Evolutionary conservation across 1,140 invertebrate species (phyloP), one percentile per base, ranked within the genome.

Genomic region (Aphis gossypii): DNA sequence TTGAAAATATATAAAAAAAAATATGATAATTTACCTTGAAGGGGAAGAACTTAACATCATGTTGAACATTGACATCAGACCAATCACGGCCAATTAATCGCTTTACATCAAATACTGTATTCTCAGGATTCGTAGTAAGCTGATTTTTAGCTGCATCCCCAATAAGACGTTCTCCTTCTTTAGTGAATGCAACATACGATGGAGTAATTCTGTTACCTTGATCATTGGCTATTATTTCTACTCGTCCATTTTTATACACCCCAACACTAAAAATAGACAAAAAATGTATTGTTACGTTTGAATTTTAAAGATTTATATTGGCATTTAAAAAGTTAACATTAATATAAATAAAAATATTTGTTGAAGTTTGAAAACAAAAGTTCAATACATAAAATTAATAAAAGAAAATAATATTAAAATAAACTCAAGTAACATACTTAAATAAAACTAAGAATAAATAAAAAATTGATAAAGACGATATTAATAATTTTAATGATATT

Each of bases 141-240:
- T 99, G 99, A 96, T 99, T 99, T 95, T 99, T 99, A 84, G 99
- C 99, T 88, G 99, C 98, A 96, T 99, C 99, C 95, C 99, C 99
- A 94, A 99, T 99, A n/a, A 99, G 96, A 95, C 99, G 97, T 95
- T 99, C 99, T 48, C 98, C 98, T 94, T 99, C 99, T 89, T 96
- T 96, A 6, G 99, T 99, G 95, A 99, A 99, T 20, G 98, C 99
- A 46, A 99, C 99, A 95, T 99, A 99, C 0, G 98, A 99, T 23
- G 99, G 99, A 9, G 99, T 99, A 95, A 99, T 99, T 95, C 99
- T 97, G 95, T 99, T 99, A 96, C 99, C 99, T 96, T 99, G 99
- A 95, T 99, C 99, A 95, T 99, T 99, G 94, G 99, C 98, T 94
- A 99, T 99, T 94, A 99, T 99, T 96, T 99, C 99, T 44, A 99